Conservation (phyloP, 2,888 invertebrate species). For the Tachina fera region DNA sequence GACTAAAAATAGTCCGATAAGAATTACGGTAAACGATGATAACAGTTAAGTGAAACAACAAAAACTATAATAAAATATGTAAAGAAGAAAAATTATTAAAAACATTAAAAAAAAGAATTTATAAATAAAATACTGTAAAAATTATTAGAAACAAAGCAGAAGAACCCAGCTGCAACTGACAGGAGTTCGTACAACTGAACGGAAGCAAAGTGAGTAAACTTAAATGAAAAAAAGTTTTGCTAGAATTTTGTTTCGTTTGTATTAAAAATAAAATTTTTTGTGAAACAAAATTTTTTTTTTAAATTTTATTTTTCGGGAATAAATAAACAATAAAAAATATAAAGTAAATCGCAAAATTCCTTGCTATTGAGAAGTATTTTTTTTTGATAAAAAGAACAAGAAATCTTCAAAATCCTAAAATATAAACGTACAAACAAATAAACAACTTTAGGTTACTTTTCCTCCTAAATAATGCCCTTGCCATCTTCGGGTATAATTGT, state of each 20-base stretch:
- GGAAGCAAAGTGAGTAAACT: conserved; percentile 57
- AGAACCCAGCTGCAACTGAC: conserved; percentile 5
- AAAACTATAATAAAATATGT: conserved; percentile 28
- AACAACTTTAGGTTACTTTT: conserved; percentile 16
- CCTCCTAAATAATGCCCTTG: conserved; percentile 76
- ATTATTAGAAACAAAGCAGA: conserved; percentile 7
- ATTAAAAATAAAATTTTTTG: conserved; percentile 29
- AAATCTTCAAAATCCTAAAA: conserved; percentile 30
- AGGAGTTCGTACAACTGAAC: conserved; percentile 6
- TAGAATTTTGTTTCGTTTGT: conserved; percentile 44
- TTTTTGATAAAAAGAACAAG: conserved; percentile 1
- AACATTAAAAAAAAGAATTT: conserved; percentile 35
- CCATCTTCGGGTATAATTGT: conserved; percentile 80
- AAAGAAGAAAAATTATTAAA: conserved; percentile 58
- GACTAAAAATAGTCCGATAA: conserved; percentile 36
- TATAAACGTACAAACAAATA: conserved; percentile 33
- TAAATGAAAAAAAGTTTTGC: conserved; percentile 28
- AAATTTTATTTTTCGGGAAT: conserved; percentile 17
- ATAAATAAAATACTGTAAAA: conserved; percentile 20
- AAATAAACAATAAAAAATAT: conserved; percentile 18
- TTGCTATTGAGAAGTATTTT: conserved; percentile 31
- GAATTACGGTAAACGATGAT: conserved; percentile 72
- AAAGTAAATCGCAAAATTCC: conserved; percentile 8
- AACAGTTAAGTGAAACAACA: conserved; percentile 75
- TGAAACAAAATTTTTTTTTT: neutral